A percentile compares a stretch with the other conserved stretches of the same genome.
Evolutionary conservation across 2,797 vertebrate species (phyloP).

Genomic region (Poecilia wingei): DNA sequence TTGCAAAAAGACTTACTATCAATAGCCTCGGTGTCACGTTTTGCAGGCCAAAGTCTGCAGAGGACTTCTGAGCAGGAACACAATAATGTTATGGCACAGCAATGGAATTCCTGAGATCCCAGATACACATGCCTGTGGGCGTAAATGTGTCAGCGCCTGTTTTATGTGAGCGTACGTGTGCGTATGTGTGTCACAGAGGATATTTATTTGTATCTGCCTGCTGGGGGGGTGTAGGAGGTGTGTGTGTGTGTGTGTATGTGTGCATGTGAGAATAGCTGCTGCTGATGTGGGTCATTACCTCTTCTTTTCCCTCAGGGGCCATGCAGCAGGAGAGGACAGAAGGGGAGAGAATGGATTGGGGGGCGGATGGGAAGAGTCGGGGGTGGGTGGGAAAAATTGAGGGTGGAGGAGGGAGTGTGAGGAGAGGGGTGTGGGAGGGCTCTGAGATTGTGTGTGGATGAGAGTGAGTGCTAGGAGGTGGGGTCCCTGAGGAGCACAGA

Average conservation of each 20-base stretch:
- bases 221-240: conserved; percentile 36
- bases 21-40: conserved; percentile 31
- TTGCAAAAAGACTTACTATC: conserved; percentile 22
- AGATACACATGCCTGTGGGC: conserved; percentile 68
- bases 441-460: conserved; percentile 33
- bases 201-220: conserved; percentile 71
- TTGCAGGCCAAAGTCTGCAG: conserved; percentile 20
- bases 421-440: conserved; percentile 15
- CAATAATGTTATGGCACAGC: conserved; percentile 37
- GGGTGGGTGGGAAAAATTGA: conserved; percentile 31
- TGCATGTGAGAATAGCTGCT: conserved; percentile 65
- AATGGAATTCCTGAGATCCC: conserved; percentile 70
- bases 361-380: background rate
- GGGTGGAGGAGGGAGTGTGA: conserved; percentile 21
- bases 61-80: conserved; percentile 29
- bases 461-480: conserved; percentile 19
- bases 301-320: conserved; percentile 71
- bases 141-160: conserved; percentile 71
- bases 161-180: conserved; percentile 63
- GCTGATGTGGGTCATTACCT: conserved; percentile 86
- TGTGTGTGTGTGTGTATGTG: conserved; percentile 42
- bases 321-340: conserved; percentile 65
- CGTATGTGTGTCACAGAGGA: conserved; percentile 60
- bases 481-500: conserved; percentile 73
- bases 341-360: conserved; percentile 50